These are phyloP conservation scores for Pocillopora verrucosa DNA, from an alignment of 64 coral and sea anemone species.

Conservation along the genomic window DNA sequence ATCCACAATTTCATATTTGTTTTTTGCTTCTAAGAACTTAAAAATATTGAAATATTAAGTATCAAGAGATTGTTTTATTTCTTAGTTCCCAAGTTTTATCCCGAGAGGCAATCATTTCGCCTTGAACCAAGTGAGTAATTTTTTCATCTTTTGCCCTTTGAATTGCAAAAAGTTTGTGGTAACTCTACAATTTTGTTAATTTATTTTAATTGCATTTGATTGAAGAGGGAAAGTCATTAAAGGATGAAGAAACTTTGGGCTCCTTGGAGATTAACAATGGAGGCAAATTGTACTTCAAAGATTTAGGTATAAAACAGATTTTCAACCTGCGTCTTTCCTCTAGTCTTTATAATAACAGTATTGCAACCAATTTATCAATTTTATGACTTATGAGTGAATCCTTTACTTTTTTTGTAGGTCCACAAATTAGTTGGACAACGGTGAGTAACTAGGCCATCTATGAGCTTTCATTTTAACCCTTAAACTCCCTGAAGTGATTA, in stretches of 20 bases:
- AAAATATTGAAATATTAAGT: no score
- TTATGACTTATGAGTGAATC: no score
- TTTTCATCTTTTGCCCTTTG: background rate
- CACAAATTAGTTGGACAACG: slow-evolving; percentile 84
- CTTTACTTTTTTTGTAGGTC: slow-evolving; percentile 58
- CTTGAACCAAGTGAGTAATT: slow-evolving; percentile 79
- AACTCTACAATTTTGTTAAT: background rate
- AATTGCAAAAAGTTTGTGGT: background rate
- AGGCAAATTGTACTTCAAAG: slow-evolving; percentile 75
- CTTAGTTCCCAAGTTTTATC: slow-evolving; percentile 81
- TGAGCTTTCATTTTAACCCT: no score
- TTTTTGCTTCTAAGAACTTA: no score
- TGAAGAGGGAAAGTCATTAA: slow-evolving; percentile 84
- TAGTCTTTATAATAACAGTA: no score
- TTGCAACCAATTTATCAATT: no score
- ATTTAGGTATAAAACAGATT: slow-evolving; percentile 65
- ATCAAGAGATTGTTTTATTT: background rate
- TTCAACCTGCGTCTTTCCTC: background rate
- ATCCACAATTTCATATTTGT: no score
- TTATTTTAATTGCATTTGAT: background rate
- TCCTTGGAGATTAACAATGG: slow-evolving; percentile 65
- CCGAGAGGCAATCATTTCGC: slow-evolving; percentile 84
- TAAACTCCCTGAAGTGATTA: no score
- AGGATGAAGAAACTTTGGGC: slow-evolving; percentile 75
- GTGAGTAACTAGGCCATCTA: slow-evolving; percentile 44